phyloP scores from a whole-genome alignment of 2,888 invertebrate species.

The Dexiosoma caninum region DNA sequence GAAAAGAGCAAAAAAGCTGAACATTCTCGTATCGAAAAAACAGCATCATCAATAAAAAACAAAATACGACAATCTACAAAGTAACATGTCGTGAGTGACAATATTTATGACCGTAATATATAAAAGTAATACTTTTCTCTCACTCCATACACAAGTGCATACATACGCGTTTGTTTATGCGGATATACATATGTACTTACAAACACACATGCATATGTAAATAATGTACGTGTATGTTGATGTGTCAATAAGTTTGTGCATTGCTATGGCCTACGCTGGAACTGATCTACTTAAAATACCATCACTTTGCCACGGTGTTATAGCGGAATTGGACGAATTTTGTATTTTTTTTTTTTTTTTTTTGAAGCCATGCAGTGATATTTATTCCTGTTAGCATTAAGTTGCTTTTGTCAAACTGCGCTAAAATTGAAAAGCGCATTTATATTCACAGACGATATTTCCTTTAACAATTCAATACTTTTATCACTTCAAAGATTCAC shows the following conservation, averaged over 20 bases:
- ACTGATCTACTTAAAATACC: neutral
- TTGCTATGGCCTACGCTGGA: neutral
- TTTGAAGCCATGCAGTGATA: too few species aligned
- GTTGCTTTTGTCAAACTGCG: too few species aligned
- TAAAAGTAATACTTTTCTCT: conserved; percentile 23
- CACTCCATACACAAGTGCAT: neutral
- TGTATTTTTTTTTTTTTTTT: too few species aligned
- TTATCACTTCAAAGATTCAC: too few species aligned
- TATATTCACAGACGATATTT: too few species aligned
- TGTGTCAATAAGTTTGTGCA: neutral
- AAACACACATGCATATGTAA: neutral
- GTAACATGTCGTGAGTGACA: conserved; percentile 59
- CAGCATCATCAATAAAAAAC: conserved; percentile 58
- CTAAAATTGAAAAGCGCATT: too few species aligned
- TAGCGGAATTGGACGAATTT: neutral
- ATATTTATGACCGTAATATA: conserved; percentile 60
- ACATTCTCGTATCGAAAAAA: conserved; percentile 44
- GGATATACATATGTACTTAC: too few species aligned
- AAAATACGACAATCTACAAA: conserved; percentile 39
- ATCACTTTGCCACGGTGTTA: neutral
- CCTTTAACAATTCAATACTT: too few species aligned
- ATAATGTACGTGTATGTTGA: neutral
- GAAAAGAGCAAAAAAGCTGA: conserved; percentile 1
- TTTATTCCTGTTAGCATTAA: too few species aligned
- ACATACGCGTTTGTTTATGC: too few species aligned